These are phyloP conservation scores for Geococcyx californianus DNA, from an alignment of 2,113 vertebrate species.

Conservation along the genomic window DNA sequence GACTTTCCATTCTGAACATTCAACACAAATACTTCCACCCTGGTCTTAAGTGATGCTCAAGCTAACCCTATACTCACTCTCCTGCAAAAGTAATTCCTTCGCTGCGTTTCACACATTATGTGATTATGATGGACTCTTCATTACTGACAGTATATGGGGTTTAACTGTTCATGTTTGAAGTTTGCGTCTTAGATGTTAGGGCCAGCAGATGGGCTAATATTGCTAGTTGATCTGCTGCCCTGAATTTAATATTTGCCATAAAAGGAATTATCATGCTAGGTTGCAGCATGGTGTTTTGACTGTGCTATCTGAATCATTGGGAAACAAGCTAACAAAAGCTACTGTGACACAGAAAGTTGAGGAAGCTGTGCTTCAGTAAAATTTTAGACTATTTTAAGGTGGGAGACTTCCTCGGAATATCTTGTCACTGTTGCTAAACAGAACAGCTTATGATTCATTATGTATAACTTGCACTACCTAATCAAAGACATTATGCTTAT, in stretches of 20 bases:
- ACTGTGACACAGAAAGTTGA: neutral
- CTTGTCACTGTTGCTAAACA: neutral
- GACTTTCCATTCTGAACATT: neutral
- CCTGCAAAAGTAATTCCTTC: neutral
- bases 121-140: constrained; percentile 32
- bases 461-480: neutral
- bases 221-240: constrained; percentile 15
- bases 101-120: neutral
- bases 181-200: neutral
- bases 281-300: neutral
- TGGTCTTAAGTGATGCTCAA: neutral
- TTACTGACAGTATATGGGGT: constrained; percentile 30
- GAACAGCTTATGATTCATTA: neutral
- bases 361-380: neutral
- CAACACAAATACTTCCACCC: neutral
- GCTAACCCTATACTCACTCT: neutral
- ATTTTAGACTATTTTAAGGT: neutral
- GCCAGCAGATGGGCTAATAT: constrained; percentile 44
- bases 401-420: neutral
- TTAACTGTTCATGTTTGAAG: neutral
- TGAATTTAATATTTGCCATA: constrained; percentile 19
- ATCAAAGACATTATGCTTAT: neutral
- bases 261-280: neutral
- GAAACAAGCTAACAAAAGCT: neutral
- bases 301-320: neutral